phyloP scores from a whole-genome alignment of 2,797 vertebrate genomes.

The Scomberomorus guttatus region DNA sequence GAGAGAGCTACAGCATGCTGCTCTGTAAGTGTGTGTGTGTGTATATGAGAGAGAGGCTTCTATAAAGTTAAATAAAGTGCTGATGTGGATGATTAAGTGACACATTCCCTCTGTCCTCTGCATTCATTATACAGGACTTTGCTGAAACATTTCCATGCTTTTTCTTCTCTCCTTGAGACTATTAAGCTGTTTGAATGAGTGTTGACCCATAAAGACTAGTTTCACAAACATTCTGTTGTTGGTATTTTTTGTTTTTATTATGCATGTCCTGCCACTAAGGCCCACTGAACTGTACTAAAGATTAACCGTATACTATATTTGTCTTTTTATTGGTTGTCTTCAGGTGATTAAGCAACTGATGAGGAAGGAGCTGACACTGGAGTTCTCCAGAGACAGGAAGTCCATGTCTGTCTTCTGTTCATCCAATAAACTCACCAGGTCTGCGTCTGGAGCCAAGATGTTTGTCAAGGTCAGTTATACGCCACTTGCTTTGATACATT shows the following conservation, averaged over 20 bases:
- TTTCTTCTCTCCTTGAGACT: background rate
- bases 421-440: constrained; percentile 81
- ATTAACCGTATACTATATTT: background rate
- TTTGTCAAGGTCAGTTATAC: constrained; percentile 83
- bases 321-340: constrained; percentile 18
- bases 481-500: fast-evolving
- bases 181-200: background rate
- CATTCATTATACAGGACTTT: background rate
- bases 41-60: background rate
- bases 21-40: constrained; percentile 74
- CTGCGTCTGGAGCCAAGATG: constrained; percentile 84
- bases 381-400: constrained; percentile 89
- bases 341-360: constrained; percentile 88
- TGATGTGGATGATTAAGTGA: background rate
- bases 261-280: background rate
- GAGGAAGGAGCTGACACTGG: constrained; percentile 87
- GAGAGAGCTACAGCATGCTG: constrained; percentile 88
- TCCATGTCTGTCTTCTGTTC: constrained; percentile 89
- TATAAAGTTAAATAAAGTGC: constrained; percentile 4
- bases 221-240: background rate
- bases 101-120: background rate
- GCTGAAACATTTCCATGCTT: background rate
- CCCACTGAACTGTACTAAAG: background rate
- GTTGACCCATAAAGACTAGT: background rate
- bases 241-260: background rate